Percentiles rank a stretch among this genome's conserved stretches.
These are phyloP conservation scores for Eriocheir sinensis DNA, from an alignment of 1,140 invertebrate species.

Conservation along the genomic window DNA sequence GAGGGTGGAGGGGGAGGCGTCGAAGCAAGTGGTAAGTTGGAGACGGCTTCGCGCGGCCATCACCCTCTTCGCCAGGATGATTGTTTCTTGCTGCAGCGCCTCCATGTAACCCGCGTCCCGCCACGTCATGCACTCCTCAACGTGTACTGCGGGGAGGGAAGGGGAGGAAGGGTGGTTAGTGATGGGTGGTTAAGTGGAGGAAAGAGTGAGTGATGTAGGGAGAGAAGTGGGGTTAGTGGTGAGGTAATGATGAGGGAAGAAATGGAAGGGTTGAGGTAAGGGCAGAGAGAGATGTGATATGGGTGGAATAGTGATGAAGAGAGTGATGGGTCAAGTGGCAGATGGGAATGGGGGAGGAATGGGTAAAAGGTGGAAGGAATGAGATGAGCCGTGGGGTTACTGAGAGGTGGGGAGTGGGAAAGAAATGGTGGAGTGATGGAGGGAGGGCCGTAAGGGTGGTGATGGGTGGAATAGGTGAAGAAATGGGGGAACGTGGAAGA, in stretches of 20 bases:
- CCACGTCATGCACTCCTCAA: constrained; percentile 84
- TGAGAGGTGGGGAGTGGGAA: no score
- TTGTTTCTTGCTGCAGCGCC: constrained; percentile 84
- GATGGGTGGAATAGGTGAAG: background rate
- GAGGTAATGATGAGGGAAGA: no score
- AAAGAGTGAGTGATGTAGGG: background rate
- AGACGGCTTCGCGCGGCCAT: constrained; percentile 85
- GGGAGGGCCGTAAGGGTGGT: background rate
- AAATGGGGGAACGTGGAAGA: background rate
- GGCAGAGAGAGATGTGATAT: no score
- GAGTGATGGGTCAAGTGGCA: background rate
- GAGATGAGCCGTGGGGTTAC: no score
- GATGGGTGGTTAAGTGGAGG: background rate
- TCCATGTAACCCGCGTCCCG: constrained; percentile 84
- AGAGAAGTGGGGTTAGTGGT: no score
- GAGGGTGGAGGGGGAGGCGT: constrained; percentile 76
- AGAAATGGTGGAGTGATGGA: background rate
- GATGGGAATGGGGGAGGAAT: background rate
- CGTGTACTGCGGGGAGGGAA: constrained; percentile 81
- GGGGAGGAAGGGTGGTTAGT: background rate
- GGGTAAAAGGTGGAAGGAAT: background rate
- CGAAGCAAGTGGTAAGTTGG: constrained; percentile 84
- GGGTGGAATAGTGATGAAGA: background rate
- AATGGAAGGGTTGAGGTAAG: no score
- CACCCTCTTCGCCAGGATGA: constrained; percentile 84